Conservation (phyloP, 1,140 invertebrate genomes). For the Sitodiplosis mosellana region DNA sequence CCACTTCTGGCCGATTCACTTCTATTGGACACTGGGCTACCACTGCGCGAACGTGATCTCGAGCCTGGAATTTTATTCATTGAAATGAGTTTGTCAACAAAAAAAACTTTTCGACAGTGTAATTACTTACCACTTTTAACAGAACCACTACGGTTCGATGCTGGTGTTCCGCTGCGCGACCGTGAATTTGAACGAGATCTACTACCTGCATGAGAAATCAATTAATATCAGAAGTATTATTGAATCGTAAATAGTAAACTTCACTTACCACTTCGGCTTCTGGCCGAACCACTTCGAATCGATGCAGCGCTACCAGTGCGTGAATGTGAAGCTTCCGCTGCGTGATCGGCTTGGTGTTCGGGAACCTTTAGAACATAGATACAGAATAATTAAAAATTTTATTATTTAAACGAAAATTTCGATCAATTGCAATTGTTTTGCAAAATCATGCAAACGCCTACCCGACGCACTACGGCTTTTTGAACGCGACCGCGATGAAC, state of each 20-base stretch:
- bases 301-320: conserved; percentile 4
- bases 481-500: conserved; percentile 9
- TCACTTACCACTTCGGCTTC: conserved; percentile 12
- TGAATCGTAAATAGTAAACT: no score
- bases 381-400: conserved; percentile 21
- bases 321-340: conserved; percentile 2
- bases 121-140: background rate
- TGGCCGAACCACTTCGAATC: background rate
- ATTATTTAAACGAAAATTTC: conserved; percentile 16
- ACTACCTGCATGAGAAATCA: conserved; percentile 2
- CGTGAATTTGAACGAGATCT: conserved; percentile 7
- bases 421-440: background rate
- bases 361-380: conserved; percentile 10
- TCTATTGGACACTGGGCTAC: conserved; percentile 9
- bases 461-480: background rate
- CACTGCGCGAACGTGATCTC: conserved; percentile 5
- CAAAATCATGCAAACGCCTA: background rate
- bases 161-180: background rate
- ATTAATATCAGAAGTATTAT: no score
- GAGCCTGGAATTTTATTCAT: background rate
- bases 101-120: no score
- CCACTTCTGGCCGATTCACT: no score
- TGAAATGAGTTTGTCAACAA: no score
- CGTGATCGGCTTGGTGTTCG: conserved; percentile 12
- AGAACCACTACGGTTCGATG: no score